A percentile compares a stretch with the other conserved stretches of the same genome.
These are phyloP conservation scores for Heliconius nattereri DNA, from an alignment of 1,140 invertebrate genomes.

Conservation along the genomic window DNA sequence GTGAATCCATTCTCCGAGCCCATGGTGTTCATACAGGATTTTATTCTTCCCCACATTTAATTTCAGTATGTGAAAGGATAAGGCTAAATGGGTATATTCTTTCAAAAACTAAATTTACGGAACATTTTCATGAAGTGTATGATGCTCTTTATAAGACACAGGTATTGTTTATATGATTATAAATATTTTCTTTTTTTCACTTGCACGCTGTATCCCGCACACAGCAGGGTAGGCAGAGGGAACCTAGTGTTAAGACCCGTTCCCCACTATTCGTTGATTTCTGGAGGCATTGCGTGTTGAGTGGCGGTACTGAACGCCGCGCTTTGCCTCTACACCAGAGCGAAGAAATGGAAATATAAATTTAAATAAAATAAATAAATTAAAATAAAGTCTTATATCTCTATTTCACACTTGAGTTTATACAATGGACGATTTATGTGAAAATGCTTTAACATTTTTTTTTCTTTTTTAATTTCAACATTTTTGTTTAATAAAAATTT, in stretches of 20 bases:
- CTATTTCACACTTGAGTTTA: background rate
- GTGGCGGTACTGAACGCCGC: too few species aligned
- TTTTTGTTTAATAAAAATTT: too few species aligned
- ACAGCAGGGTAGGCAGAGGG: too few species aligned
- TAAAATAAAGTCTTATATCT: background rate
- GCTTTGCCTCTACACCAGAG: too few species aligned
- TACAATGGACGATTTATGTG: background rate
- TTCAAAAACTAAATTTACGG: conserved; percentile 86
- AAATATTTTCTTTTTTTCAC: too few species aligned
- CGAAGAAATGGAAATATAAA: too few species aligned
- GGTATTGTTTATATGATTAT: conserved; percentile 40
- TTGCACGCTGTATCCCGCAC: too few species aligned
- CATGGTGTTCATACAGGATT: conserved; percentile 96
- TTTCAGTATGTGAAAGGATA: conserved; percentile 96
- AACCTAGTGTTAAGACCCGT: too few species aligned
- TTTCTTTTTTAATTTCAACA: too few species aligned
- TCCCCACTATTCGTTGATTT: too few species aligned
- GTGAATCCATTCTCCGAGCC: conserved; percentile 92
- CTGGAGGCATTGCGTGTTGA: too few species aligned
- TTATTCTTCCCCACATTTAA: conserved; percentile 97
- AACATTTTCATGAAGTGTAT: conserved; percentile 93
- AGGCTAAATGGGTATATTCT: conserved; percentile 92
- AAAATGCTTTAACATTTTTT: background rate
- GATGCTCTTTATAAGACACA: conserved; percentile 57
- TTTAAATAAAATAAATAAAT: too few species aligned